phyloP scores from a whole-genome alignment of 35 echinoderm and acorn worm genomes.

The Heliocidaris erythrogramma region DNA sequence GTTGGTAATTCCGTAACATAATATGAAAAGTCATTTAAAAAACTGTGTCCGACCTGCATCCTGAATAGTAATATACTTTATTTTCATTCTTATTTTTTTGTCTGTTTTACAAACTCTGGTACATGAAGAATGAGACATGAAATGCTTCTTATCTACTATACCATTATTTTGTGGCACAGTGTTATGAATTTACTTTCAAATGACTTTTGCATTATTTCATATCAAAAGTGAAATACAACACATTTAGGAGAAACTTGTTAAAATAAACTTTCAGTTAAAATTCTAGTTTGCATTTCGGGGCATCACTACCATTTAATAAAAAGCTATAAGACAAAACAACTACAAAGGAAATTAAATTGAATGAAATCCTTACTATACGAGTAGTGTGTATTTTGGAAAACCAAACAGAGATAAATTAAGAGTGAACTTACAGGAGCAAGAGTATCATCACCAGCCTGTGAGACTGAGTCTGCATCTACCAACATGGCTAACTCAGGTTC shows the following conservation, averaged over 20 bases:
- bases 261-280: no score
- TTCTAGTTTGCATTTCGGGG: no score
- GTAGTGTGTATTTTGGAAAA: no score
- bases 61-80: not conserved
- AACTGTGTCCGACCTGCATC: not conserved
- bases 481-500: constrained; percentile 64
- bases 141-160: no score
- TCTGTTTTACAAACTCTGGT: no score
- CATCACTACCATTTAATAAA: no score
- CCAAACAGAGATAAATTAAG: not conserved
- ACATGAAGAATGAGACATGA: no score
- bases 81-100: no score
- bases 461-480: constrained; percentile 80
- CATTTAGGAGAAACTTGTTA: not conserved
- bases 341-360: no score
- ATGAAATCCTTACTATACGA: no score
- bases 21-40: not conserved
- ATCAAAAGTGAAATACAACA: not conserved
- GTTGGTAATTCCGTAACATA: not conserved
- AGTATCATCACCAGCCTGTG: constrained; percentile 70
- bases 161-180: no score
- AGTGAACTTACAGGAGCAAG: not conserved
- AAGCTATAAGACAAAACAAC: no score
- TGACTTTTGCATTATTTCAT: not conserved
- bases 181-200: not conserved